Conservation (phyloP, 2,113 vertebrate species). For the Romanogobio albipinnatus region DNA sequence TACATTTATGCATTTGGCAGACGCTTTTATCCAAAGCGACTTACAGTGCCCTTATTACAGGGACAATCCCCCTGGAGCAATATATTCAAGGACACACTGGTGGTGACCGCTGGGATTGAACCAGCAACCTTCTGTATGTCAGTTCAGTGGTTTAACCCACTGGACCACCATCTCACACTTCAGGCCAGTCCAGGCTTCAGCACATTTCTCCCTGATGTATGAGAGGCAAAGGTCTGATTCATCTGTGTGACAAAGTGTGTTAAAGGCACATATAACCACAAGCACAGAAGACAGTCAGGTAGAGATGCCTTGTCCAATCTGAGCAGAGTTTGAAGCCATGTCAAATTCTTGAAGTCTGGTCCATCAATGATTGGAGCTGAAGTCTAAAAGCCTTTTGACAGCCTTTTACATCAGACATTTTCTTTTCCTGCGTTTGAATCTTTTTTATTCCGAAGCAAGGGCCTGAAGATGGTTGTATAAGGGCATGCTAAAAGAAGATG, state of each 20-base stretch:
- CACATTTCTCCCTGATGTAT: neutral
- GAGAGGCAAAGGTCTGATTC: neutral
- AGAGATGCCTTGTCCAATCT: neutral
- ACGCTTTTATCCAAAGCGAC: no score
- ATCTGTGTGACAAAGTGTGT: neutral
- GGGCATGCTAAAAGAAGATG: neutral
- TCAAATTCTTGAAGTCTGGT: neutral
- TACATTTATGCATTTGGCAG: no score
- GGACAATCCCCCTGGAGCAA: no score
- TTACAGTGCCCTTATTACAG: no score
- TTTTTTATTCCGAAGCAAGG: neutral
- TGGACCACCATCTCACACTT: no score
- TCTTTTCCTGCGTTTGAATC: neutral
- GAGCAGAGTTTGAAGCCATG: neutral
- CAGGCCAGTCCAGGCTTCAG: no score
- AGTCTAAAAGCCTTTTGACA: slow-evolving; percentile 17
- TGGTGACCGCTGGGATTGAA: no score
- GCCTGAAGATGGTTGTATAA: neutral
- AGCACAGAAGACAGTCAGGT: neutral
- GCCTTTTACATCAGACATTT: neutral
- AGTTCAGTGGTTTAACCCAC: no score
- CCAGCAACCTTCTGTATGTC: no score
- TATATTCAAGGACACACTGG: no score
- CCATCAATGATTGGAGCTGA: neutral
- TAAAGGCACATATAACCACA: neutral